phyloP scores from a whole-genome alignment of 2,113 vertebrate species.

The Ailuropoda melanoleuca region DNA sequence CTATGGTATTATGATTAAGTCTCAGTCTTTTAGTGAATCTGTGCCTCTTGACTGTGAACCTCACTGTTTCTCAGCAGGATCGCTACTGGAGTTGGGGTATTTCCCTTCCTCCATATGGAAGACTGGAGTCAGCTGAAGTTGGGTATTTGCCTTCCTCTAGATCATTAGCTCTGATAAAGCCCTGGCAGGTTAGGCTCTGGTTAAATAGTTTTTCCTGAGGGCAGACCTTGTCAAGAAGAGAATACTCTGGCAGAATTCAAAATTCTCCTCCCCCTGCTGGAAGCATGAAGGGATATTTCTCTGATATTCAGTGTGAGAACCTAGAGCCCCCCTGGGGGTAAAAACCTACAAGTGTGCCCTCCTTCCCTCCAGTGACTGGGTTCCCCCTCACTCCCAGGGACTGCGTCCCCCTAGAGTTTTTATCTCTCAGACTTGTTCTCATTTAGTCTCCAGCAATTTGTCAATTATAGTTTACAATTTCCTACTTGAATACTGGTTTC shows the following conservation, averaged over 20 bases:
- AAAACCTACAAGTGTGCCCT: background rate
- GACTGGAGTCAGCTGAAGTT: background rate
- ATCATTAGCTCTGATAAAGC: background rate
- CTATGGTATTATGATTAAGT: background rate
- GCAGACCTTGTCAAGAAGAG: background rate
- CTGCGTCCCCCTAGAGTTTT: background rate
- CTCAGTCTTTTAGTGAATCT: background rate
- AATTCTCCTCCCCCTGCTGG: background rate
- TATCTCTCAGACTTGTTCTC: background rate
- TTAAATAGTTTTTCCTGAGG: background rate
- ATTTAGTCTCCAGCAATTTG: background rate
- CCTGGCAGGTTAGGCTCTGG: background rate
- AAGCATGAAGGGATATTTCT: background rate
- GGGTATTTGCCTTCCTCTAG: background rate
- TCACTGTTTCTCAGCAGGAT: background rate
- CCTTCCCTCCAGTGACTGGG: background rate
- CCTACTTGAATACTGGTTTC: background rate
- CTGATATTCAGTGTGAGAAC: background rate
- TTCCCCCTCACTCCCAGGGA: background rate
- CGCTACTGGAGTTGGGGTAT: background rate
- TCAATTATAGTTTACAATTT: background rate
- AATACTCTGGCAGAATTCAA: background rate
- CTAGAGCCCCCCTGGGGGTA: background rate
- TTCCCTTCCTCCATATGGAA: background rate
- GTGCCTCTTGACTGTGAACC: too few relatives aligned